Percentiles rank a stretch among this genome's conserved stretches.
These are phyloP conservation scores for Paradoxurus hermaphroditus DNA, from an alignment of 2,113 vertebrate genomes.

Conservation along the genomic window DNA sequence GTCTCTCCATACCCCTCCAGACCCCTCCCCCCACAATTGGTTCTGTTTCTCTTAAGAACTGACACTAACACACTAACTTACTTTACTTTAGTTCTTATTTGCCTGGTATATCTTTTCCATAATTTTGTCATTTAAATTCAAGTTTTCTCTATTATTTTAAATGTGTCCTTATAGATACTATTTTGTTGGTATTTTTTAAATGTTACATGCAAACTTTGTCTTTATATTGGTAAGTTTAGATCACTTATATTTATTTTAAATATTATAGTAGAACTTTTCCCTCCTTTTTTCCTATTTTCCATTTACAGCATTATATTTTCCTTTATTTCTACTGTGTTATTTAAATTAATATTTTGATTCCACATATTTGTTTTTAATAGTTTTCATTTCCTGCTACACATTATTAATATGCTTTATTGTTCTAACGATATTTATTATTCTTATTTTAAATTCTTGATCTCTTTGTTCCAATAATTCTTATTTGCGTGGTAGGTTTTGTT, in stretches of 20 bases:
- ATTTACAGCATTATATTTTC: neutral
- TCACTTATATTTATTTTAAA: neutral
- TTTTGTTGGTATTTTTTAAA: neutral
- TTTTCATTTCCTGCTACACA: neutral
- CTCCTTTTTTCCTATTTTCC: neutral
- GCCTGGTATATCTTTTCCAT: neutral
- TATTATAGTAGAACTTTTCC: neutral
- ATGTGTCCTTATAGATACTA: neutral
- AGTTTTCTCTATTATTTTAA: neutral
- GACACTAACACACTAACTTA: neutral
- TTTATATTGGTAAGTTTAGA: neutral
- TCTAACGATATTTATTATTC: neutral
- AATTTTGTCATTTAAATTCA: constrained; percentile 2
- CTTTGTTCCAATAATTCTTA: neutral
- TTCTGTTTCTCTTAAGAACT: neutral
- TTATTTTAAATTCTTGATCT: neutral
- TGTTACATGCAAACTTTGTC: neutral
- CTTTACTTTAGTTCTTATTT: neutral
- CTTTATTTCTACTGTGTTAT: neutral
- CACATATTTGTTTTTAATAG: neutral
- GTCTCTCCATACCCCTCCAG: too few species aligned
- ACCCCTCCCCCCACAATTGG: neutral
- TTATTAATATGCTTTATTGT: neutral
- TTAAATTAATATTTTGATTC: neutral
- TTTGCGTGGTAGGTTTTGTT: neutral